Conservation (phyloP, 2,113 vertebrate genomes). For the Nannobrachium achirus region DNA sequence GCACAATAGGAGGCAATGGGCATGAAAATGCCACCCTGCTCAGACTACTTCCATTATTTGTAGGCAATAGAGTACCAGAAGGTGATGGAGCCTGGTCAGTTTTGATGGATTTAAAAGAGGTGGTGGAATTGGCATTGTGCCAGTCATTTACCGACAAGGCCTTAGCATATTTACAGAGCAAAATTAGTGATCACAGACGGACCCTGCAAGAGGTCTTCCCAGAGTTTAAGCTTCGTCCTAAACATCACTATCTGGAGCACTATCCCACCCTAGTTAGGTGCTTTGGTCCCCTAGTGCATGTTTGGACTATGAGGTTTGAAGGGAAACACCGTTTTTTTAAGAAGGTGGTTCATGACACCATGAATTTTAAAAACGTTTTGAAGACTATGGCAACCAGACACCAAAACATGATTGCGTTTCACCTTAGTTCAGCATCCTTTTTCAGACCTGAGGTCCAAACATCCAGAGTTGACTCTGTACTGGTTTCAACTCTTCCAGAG, state of each 20-base stretch:
- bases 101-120: conserved; percentile 25
- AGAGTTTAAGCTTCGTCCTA: conserved; percentile 19
- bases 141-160: conserved; percentile 29
- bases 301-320: conserved; percentile 29
- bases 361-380: conserved; percentile 34
- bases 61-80: conserved; percentile 22
- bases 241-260: conserved; percentile 32
- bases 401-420: conserved; percentile 14
- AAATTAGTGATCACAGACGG: conserved; percentile 28
- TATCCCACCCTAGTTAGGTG: conserved; percentile 13
- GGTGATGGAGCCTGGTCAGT: conserved; percentile 21
- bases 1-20: conserved; percentile 26
- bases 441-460: conserved; percentile 5
- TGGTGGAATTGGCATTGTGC: conserved; percentile 29
- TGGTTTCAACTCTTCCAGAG: conserved; percentile 30
- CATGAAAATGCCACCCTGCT: conserved; percentile 39
- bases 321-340: conserved; percentile 17
- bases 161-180: conserved; percentile 26
- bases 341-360: conserved; percentile 12
- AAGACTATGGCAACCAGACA: conserved; percentile 26
- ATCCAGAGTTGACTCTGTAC: conserved; percentile 18
- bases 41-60: conserved; percentile 28
- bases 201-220: conserved; percentile 18
- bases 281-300: conserved; percentile 32
- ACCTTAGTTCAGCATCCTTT: conserved; percentile 12